Conservation (phyloP, 2,888 invertebrate species). For the Hypomecis punctinalis region DNA sequence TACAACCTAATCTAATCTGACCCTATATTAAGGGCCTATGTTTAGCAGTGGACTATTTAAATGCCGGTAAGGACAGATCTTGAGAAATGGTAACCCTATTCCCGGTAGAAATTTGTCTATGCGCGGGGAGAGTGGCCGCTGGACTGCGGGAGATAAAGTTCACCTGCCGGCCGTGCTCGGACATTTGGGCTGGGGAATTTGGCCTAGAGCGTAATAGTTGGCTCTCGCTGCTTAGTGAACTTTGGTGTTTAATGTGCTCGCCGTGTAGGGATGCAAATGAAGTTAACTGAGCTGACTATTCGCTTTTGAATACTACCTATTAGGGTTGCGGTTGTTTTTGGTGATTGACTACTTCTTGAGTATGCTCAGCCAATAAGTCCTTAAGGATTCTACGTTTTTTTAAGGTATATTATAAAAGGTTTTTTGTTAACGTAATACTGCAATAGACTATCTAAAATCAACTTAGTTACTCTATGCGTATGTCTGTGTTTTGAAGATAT, state of each 20-base stretch:
- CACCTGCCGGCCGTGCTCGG: constrained; percentile 42
- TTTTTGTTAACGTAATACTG: too few relatives aligned
- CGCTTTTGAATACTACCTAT: not conserved
- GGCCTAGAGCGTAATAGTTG: constrained; percentile 10
- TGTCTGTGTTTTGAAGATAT: too few relatives aligned
- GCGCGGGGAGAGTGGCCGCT: constrained; percentile 54
- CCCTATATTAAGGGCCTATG: too few relatives aligned
- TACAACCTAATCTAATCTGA: too few relatives aligned
- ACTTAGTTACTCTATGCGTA: too few relatives aligned
- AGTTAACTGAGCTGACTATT: not conserved
- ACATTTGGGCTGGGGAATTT: constrained; percentile 14
- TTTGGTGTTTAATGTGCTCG: constrained; percentile 13
- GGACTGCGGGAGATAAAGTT: constrained; percentile 50
- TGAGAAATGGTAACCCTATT: too few relatives aligned
- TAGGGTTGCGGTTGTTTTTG: not conserved
- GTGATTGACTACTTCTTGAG: not conserved
- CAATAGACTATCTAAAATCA: too few relatives aligned
- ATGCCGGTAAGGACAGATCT: too few relatives aligned
- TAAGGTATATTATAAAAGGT: too few relatives aligned
- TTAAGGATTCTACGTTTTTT: too few relatives aligned
- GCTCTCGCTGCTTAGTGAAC: constrained; percentile 9
- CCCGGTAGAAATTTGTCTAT: constrained; percentile 57
- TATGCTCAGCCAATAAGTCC: not conserved
- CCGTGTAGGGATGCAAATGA: constrained; percentile 15
- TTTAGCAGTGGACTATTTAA: too few relatives aligned